Base-by-base conservation (phyloP, 2,797 vertebrate species). In the Catostomus latipinnis region DNA sequence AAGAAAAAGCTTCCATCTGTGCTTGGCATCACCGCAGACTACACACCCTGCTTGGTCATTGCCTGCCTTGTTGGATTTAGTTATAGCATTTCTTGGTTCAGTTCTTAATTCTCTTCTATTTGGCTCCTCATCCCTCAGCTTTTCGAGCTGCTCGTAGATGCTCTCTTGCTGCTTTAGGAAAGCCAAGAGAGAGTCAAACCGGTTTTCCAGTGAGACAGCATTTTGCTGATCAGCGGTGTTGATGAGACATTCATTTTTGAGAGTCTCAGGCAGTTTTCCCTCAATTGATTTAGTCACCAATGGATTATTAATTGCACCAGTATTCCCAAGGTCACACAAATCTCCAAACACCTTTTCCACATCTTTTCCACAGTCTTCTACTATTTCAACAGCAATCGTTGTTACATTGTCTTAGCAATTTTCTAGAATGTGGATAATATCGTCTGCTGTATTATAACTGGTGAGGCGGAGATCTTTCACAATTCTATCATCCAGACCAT, bases 61-160 rank as follows among this genome's bases (percentile, higher is more conserved):
- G 7, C 5, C 43, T 52, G 67, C 67, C 54, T 61, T 56, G 0
- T n/a, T 56, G 1, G 76, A 8, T 10, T n/a, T 84, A 0, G 63
- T 85, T 46, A 68, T 80, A 11, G 83, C 77, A 14, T 81, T 53
- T 11, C 57, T 75, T 34, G 7, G 68, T 0, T 88, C 69, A 0
- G 12, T 1, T 13, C 45, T 78, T 6, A 10, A 1, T 7, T 81
- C 53, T 7, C 0, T 14, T 34, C 18, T 71, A 0, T 16, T 70
- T 62, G 61, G 45, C 3, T 85, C 70, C 0, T 84, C 72, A 0
- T 80, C 71, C 43, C 45, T 77, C 14, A 77, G 46, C 1, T 85
- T 65, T 46, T 79, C 57, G 6, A 82, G 71, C 54, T 78, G 81
- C 46, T 88, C 84, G 52, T 85, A 86, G 3, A 87, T 87, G 6